Conservation (phyloP, 2,113 vertebrate genomes). For the Festucalex cinctus region DNA sequence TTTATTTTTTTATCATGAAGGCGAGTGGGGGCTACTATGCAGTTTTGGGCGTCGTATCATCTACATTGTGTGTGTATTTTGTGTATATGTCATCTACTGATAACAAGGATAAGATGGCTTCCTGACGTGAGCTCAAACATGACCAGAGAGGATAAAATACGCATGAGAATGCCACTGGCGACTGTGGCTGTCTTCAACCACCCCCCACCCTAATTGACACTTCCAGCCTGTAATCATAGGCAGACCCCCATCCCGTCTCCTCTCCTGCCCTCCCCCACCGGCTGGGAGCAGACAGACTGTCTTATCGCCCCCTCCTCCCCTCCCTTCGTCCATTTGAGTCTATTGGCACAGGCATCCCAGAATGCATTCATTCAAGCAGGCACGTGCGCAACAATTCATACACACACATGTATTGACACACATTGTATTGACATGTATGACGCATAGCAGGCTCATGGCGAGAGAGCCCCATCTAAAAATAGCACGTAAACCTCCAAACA, state of each 20-base stretch:
- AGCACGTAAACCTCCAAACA: conserved; percentile 21
- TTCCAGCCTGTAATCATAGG: conserved; percentile 54
- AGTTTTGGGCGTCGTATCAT: no score
- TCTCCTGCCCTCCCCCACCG: conserved; percentile 24
- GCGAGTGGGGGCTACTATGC: no score
- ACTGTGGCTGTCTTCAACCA: conserved; percentile 40
- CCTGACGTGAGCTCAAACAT: conserved; percentile 28
- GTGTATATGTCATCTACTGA: neutral
- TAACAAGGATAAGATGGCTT: conserved; percentile 18
- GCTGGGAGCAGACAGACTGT: conserved; percentile 57
- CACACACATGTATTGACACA: conserved; percentile 10
- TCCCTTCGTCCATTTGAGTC: conserved; percentile 44
- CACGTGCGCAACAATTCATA: conserved; percentile 28
- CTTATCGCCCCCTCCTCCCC: conserved; percentile 42
- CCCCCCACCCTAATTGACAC: conserved; percentile 24
- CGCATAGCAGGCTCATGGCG: conserved; percentile 5
- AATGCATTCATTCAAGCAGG: conserved; percentile 24
- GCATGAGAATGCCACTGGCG: conserved; percentile 56
- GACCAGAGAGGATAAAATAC: conserved; percentile 42
- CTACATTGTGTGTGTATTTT: no score
- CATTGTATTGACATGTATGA: neutral
- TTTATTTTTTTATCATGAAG: no score
- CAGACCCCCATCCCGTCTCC: conserved; percentile 42
- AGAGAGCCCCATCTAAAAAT: conserved; percentile 35
- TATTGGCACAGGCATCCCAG: conserved; percentile 27